Evolutionary conservation across 2,113 vertebrate species (phyloP).

Genomic region (Phrynocephalus versicolor): DNA sequence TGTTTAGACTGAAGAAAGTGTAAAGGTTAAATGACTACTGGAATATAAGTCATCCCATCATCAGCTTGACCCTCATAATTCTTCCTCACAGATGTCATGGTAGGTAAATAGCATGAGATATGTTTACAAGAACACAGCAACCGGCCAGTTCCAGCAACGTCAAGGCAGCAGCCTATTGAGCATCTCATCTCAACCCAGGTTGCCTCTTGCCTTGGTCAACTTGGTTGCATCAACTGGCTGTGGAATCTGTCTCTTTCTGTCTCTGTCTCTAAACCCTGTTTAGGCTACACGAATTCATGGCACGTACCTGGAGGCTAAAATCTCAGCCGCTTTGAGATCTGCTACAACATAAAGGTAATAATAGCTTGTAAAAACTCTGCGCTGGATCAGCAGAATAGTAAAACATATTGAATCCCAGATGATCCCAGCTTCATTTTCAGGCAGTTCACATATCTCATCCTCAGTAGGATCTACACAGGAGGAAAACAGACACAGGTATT

Average conservation of each 20-base stretch:
- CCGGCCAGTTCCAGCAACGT: background rate
- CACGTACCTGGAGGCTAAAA: slow-evolving; percentile 75
- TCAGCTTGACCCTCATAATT: no score
- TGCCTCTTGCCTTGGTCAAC: background rate
- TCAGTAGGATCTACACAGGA: slow-evolving; percentile 65
- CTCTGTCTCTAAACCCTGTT: no score
- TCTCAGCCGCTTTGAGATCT: slow-evolving; percentile 76
- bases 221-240: background rate
- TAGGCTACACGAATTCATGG: background rate
- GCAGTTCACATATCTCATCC: slow-evolving; percentile 73
- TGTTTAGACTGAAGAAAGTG: background rate
- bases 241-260: background rate
- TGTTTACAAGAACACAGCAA: background rate
- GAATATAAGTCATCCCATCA: background rate
- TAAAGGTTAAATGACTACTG: background rate
- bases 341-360: slow-evolving; percentile 79
- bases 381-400: slow-evolving; percentile 76
- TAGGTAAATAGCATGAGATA: background rate
- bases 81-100: background rate
- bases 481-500: background rate
- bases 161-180: background rate
- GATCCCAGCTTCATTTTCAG: slow-evolving; percentile 77
- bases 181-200: background rate
- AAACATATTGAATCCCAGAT: slow-evolving; percentile 81
- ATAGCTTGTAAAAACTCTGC: slow-evolving; percentile 79